These are phyloP conservation scores for Luidia sarsii DNA, from an alignment of 53 echinoderm and acorn worm genomes.

Conservation along the genomic window DNA sequence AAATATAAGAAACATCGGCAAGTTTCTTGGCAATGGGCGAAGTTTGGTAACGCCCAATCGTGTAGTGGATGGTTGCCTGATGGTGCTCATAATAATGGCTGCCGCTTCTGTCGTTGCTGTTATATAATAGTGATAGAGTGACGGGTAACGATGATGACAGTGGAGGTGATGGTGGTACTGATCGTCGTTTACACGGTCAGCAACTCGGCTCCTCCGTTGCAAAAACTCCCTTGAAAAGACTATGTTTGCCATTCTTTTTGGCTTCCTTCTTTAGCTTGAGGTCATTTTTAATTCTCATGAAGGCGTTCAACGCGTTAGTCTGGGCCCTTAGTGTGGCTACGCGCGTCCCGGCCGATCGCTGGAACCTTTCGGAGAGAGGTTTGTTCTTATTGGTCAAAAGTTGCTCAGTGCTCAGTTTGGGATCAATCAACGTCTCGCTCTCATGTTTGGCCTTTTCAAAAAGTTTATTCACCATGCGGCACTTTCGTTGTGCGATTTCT, in stretches of 20 bases:
- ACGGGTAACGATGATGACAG: no score
- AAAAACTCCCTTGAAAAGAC: conserved; percentile 27
- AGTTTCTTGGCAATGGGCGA: no score
- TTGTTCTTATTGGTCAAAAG: conserved; percentile 55
- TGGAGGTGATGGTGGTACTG: no score
- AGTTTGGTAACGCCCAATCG: no score
- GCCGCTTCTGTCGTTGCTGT: no score
- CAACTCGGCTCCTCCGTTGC: background rate
- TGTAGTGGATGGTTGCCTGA: no score
- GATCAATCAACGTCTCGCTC: conserved; percentile 65
- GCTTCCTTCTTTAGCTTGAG: background rate
- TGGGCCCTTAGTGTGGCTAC: conserved; percentile 9
- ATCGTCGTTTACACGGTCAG: no score
- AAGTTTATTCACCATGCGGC: conserved; percentile 51
- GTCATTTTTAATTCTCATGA: conserved; percentile 21
- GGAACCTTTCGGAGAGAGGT: conserved; percentile 69
- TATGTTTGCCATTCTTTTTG: background rate
- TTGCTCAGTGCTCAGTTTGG: conserved; percentile 58
- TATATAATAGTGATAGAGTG: no score
- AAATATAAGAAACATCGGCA: no score
- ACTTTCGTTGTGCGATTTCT: conserved; percentile 52
- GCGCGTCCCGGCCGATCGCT: conserved; percentile 1
- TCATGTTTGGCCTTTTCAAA: conserved; percentile 59
- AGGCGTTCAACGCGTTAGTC: conserved; percentile 23
- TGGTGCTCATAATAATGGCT: no score